These are phyloP conservation scores for Hemibagrus guttatus DNA, from an alignment of 2,797 vertebrate species.

Conservation along the genomic window DNA sequence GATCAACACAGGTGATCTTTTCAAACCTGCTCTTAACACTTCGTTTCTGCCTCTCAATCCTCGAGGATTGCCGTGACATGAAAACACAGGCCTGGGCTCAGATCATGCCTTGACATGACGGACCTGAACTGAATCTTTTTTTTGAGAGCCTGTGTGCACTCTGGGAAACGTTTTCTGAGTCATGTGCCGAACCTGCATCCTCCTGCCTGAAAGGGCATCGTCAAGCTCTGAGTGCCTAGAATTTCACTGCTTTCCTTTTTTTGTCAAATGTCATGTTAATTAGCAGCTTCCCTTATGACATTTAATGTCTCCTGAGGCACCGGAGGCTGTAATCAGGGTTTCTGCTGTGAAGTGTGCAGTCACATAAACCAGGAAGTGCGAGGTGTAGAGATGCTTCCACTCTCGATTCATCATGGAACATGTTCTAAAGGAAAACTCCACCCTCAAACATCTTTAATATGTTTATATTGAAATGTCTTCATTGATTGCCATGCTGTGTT, in stretches of 20 bases:
- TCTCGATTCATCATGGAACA: neutral
- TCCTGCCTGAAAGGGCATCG: slow-evolving; percentile 21
- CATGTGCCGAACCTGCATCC: neutral
- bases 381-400: neutral
- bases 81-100: neutral
- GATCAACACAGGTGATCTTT: neutral
- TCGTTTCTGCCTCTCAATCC: neutral
- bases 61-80: neutral
- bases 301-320: slow-evolving; percentile 47
- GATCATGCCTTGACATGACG: slow-evolving; percentile 6
- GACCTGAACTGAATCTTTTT: neutral
- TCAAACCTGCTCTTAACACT: neutral
- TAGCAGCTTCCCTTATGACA: slow-evolving; percentile 56
- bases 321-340: slow-evolving; percentile 36
- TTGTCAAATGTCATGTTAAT: slow-evolving; percentile 54
- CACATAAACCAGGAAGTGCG: slow-evolving; percentile 17
- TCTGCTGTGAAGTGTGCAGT: slow-evolving; percentile 34
- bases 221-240: slow-evolving; percentile 2
- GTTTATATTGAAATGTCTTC: neutral
- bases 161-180: neutral
- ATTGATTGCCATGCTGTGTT: neutral
- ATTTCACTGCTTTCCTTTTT: slow-evolving; percentile 15
- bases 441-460: neutral
- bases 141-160: neutral
- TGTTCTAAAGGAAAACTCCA: neutral